Base-by-base conservation (phyloP, 2,888 invertebrate species). In the Lasioglossum morio region DNA sequence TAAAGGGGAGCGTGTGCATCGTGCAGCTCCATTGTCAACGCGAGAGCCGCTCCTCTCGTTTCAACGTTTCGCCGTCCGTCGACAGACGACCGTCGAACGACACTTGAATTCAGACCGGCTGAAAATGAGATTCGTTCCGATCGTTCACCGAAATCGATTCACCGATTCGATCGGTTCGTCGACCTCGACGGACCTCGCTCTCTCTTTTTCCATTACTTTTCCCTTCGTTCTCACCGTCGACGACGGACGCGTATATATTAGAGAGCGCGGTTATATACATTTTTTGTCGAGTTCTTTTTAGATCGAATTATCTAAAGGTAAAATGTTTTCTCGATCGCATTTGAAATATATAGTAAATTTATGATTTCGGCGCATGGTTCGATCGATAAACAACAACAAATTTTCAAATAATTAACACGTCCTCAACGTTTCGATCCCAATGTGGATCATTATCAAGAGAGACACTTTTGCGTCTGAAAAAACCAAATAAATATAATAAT, bases 21-120 rank as follows among this genome's bases (percentile, higher is more conserved):
- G 77, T n/a, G 48, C 66, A 30, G 66, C 77, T 69, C 66, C 77
- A 77, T 77, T 77, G 77, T 77, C 34, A 77, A 34, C 66, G 66
- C 34, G 77, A 46, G 19, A 43, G 66, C 77, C 43, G 66, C 66
- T 66, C 77, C 48, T 77, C 66, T n/a, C 66, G 77, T 77, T 77
- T 66, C 66, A 66, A 66, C 48, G 66, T 34, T 63, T 63, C 60
- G 60, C 1, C 66, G 60, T 57, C 57, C 63, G 63, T 12, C 63
- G 63, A 7, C 14, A 30, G 30, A 30, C 63, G 30, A 63, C 4
- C 63, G n/a, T 1, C 60, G 12, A 34, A 5, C 66, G 46, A 63
- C 66, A 34, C 16, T 69, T 34, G 34, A 66, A 69, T 37, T n/a
- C 77, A 77, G 66, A 8, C 48, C 46, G 46, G 34, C 48, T 10